These are phyloP conservation scores for Brachyistius frenatus DNA, from an alignment of 2,113 vertebrate species.

Conservation along the genomic window DNA sequence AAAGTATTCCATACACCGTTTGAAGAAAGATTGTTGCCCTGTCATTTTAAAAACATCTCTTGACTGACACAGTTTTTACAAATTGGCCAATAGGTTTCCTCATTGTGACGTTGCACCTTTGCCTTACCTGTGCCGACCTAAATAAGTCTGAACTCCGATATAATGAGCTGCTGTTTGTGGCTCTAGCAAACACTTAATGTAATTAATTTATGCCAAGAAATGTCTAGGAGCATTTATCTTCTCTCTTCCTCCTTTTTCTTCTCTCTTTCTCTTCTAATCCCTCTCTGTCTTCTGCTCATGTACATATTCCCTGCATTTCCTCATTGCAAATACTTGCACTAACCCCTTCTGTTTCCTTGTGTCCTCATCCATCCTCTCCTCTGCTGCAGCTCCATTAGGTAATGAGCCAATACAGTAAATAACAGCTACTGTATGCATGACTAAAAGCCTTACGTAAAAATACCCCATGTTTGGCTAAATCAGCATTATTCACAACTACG, in stretches of 20 bases:
- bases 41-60: slow-evolving; percentile 18
- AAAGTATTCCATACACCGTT: slow-evolving; percentile 25
- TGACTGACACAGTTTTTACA: slow-evolving; percentile 35
- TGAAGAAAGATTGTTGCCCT: slow-evolving; percentile 12
- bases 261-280: neutral
- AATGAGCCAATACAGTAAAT: slow-evolving; percentile 75
- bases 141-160: neutral
- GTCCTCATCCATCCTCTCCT: slow-evolving; percentile 20
- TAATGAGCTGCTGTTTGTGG: neutral
- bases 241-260: neutral
- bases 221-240: neutral
- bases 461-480: slow-evolving; percentile 44
- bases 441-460: slow-evolving; percentile 66
- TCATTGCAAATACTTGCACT: neutral
- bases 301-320: neutral
- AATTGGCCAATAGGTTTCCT: neutral
- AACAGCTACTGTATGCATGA: slow-evolving; percentile 57
- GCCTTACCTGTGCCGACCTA: neutral
- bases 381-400: slow-evolving; percentile 74
- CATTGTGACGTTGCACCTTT: neutral
- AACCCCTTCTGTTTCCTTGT: neutral
- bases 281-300: neutral
- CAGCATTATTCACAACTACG: slow-evolving; percentile 57
- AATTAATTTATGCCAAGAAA: neutral
- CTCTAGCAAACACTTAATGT: neutral